phyloP scores from a whole-genome alignment of 2,888 invertebrate species.

The Graphium colonna region DNA sequence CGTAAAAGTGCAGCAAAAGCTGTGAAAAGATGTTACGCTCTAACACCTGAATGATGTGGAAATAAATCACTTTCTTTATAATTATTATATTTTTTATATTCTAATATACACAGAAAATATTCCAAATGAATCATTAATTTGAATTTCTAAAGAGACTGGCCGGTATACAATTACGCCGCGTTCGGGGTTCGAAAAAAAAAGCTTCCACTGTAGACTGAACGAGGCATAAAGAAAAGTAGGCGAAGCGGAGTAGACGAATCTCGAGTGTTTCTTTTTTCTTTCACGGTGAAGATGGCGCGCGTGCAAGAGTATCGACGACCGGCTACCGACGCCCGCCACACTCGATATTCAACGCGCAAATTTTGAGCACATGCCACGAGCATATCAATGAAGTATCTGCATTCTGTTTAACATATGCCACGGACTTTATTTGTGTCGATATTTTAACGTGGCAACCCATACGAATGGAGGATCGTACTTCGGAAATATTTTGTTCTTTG shows the following conservation, averaged over 20 bases:
- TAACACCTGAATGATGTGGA: too few relatives aligned
- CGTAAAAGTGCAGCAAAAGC: too few relatives aligned
- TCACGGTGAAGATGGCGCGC: conserved; percentile 62
- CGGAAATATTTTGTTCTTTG: too few relatives aligned
- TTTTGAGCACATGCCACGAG: conserved; percentile 13
- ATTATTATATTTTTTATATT: too few relatives aligned
- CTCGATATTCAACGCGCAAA: conserved; percentile 27
- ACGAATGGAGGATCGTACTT: not conserved
- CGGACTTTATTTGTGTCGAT: conserved; percentile 1
- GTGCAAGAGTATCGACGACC: conserved; percentile 55
- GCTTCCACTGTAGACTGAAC: conserved; percentile 23
- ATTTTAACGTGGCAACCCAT: not conserved
- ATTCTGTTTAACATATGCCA: conserved; percentile 11
- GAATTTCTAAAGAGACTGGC: too few relatives aligned
- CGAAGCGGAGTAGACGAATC: conserved; percentile 61
- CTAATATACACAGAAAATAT: too few relatives aligned
- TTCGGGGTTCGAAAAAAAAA: conserved; percentile 10
- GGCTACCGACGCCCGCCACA: conserved; percentile 28
- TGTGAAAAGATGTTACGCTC: too few relatives aligned
- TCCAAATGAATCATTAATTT: too few relatives aligned
- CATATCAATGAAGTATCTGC: conserved; percentile 17
- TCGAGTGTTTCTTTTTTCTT: conserved; percentile 64
- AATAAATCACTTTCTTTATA: too few relatives aligned
- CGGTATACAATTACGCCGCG: not conserved
- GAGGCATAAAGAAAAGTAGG: conserved; percentile 50